phyloP scores from a whole-genome alignment of 2,113 vertebrate genomes.

The Ornithorhynchus anatinus region DNA sequence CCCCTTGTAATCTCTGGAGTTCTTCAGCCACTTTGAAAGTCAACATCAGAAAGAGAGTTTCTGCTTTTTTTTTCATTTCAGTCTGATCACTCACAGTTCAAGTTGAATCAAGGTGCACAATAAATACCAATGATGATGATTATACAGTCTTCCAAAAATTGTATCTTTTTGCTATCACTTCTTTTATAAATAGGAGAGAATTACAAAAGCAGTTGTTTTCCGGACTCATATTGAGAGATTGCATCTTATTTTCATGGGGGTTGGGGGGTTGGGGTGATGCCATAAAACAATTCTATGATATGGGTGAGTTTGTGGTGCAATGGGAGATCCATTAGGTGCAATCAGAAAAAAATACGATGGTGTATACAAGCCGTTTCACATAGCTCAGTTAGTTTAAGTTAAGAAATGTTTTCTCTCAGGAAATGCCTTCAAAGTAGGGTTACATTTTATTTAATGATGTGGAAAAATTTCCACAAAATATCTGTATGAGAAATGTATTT shows the following conservation, averaged over 20 bases:
- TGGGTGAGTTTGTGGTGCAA: constrained; percentile 38
- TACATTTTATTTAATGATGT: constrained; percentile 69
- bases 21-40: constrained; percentile 68
- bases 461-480: constrained; percentile 67
- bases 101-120: constrained; percentile 60
- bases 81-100: constrained; percentile 53
- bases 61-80: constrained; percentile 64
- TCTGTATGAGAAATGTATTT: constrained; percentile 70
- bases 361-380: constrained; percentile 35
- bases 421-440: constrained; percentile 65
- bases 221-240: constrained; percentile 9
- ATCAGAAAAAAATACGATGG: constrained; percentile 51
- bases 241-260: constrained; percentile 43
- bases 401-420: constrained; percentile 65
- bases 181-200: constrained; percentile 35
- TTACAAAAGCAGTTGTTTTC: constrained; percentile 45
- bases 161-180: constrained; percentile 17
- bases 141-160: constrained; percentile 46
- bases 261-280: constrained; percentile 8
- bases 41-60: constrained; percentile 48
- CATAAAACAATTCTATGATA: constrained; percentile 57
- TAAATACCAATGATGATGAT: no score
- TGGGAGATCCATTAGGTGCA: constrained; percentile 44
- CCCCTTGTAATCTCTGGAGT: constrained; percentile 64
- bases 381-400: constrained; percentile 61